Conservation (phyloP, 1,140 invertebrate species). For the Anastatus disparis region DNA sequence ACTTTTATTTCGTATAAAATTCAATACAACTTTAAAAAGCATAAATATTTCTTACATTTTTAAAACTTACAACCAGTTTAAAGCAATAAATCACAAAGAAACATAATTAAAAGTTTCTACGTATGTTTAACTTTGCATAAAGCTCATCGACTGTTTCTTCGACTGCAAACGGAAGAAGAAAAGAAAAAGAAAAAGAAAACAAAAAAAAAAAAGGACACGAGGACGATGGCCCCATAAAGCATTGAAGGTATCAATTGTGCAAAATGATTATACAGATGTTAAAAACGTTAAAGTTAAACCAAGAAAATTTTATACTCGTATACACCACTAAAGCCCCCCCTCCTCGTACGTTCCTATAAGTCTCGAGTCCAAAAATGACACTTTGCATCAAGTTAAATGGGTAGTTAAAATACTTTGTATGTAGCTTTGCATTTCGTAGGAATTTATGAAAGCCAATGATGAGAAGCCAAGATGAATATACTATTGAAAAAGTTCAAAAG, state of each 20-base stretch:
- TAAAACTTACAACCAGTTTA: no score
- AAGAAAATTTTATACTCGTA: not conserved
- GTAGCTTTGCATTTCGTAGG: slow-evolving; percentile 50
- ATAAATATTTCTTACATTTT: no score
- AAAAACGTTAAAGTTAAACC: slow-evolving; percentile 6
- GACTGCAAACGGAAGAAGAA: slow-evolving; percentile 5
- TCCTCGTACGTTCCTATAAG: no score
- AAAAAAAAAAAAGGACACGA: no score
- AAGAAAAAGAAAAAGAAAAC: no score
- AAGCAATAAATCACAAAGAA: no score
- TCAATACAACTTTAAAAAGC: no score
- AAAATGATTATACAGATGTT: slow-evolving; percentile 29
- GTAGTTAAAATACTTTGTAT: slow-evolving; percentile 57
- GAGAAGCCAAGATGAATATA: no score
- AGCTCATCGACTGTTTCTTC: not conserved
- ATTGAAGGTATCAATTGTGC: slow-evolving; percentile 32
- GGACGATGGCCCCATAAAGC: slow-evolving; percentile 14
- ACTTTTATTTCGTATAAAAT: no score
- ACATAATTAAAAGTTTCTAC: not conserved
- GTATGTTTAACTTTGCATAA: not conserved
- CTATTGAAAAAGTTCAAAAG: no score
- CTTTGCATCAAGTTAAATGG: slow-evolving; percentile 59
- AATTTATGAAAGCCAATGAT: slow-evolving; percentile 54
- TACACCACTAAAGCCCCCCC: slow-evolving; percentile 32
- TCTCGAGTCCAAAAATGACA: slow-evolving; percentile 57